Evolutionary conservation across 2,797 vertebrate genomes (phyloP).

Genomic region (Dermochelys coriacea): DNA sequence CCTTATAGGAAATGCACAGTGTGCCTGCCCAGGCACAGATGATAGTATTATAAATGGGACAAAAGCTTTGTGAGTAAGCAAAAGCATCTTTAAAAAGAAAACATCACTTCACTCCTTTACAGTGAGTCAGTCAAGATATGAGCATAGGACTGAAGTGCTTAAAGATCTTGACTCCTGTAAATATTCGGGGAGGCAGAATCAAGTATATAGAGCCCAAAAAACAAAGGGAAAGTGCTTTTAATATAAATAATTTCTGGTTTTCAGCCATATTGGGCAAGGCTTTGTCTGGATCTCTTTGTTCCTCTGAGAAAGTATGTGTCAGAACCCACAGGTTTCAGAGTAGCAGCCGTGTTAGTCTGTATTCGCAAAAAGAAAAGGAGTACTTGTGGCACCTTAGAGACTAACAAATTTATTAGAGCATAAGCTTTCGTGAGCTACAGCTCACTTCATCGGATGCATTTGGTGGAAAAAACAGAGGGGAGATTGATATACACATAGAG

Average conservation of each 20-base stretch:
- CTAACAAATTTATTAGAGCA: no score
- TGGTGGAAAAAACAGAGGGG: no score
- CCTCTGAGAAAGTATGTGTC: not conserved
- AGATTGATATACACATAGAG: no score
- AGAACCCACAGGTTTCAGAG: no score
- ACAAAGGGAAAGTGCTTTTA: not conserved
- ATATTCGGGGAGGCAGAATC: conserved; percentile 34
- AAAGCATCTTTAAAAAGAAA: not conserved
- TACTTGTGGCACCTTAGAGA: no score
- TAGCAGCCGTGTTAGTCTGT: no score
- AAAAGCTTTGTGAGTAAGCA: not conserved
- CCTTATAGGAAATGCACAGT: not conserved
- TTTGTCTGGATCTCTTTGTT: not conserved
- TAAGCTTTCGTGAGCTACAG: no score
- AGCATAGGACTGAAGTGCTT: not conserved
- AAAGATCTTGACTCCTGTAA: not conserved
- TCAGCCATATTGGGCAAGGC: not conserved
- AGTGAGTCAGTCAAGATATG: not conserved
- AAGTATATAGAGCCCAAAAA: not conserved
- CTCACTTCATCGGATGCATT: no score
- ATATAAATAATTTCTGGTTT: not conserved
- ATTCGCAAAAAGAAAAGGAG: no score
- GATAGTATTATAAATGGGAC: not conserved
- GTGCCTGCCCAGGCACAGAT: not conserved
- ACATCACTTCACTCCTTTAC: not conserved